Conservation (phyloP, 1,140 invertebrate genomes). For the Brevipalpus yothersi region DNA sequence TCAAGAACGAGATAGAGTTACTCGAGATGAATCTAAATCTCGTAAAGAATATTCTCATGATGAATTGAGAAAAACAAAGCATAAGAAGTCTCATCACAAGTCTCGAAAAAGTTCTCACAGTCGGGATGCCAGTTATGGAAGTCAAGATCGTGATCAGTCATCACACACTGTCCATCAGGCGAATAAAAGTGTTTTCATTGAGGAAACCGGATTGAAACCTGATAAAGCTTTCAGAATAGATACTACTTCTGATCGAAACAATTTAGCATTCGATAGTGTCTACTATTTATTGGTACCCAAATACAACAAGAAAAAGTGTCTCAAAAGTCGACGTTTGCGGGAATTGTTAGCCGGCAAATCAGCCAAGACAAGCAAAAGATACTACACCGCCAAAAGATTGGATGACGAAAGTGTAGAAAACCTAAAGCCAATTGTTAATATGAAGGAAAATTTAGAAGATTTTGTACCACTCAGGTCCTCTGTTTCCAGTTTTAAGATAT, state of each 20-base stretch:
- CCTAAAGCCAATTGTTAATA: too few species aligned
- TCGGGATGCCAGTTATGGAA: too few species aligned
- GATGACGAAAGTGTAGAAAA: not conserved
- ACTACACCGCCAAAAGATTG: not conserved
- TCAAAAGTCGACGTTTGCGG: not conserved
- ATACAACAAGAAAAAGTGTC: slow-evolving; percentile 1
- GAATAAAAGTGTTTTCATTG: slow-evolving; percentile 6
- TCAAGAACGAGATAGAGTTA: too few species aligned
- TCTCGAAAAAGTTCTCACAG: too few species aligned
- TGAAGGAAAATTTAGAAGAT: not conserved
- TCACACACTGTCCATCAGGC: too few species aligned
- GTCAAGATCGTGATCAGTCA: too few species aligned
- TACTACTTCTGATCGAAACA: slow-evolving; percentile 7
- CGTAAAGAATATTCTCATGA: too few species aligned
- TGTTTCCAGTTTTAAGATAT: too few species aligned
- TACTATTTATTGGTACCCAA: slow-evolving; percentile 6
- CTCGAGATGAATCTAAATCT: too few species aligned
- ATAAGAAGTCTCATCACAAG: too few species aligned
- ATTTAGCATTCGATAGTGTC: slow-evolving; percentile 7
- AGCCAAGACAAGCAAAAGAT: not conserved
- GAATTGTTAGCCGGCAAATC: not conserved
- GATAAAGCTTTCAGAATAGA: slow-evolving; percentile 11
- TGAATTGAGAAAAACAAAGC: too few species aligned
- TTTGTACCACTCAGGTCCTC: not conserved
- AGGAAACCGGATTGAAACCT: slow-evolving; percentile 10